Evolutionary conservation across 2,113 vertebrate species (phyloP), one percentile per base, ranked within the genome.

Genomic region (Orthonyx spaldingii): DNA sequence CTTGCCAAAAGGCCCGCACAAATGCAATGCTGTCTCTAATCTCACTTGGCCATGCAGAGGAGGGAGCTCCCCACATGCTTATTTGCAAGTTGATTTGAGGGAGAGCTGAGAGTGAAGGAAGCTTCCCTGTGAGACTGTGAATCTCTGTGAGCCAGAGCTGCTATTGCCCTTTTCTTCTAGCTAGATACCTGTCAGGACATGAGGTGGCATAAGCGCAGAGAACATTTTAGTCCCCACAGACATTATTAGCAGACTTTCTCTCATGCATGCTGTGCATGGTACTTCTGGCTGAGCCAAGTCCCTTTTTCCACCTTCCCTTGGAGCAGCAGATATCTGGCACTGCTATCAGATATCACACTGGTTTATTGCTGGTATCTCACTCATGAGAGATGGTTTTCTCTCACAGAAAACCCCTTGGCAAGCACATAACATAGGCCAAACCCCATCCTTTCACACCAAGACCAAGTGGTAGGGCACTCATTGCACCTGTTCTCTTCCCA

Each of bases 31-130:
- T 87, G 84, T 76, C 37, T 87, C 55, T 94, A 82, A 89, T 93
- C 80, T 93, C 79, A 5, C 75, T 94, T 63, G 87, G 75, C 91
- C 82, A 74, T 44, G 60, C 78, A 65, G 56, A 75, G 75, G 78
- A 94, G 55, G 32, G 39, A 83, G 82, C 64, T 94, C 72, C 75
- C 63, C 74, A 69, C 49, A 50, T 35, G 57, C 57, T 85, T 85
- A 91, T 87, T 89, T 82, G 77, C 81, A 91, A 87, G 57, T 39
- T 72, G 89, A 68, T 87, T 91, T 46, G 84, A 95, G 69, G 47
- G n/a, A 89, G 44, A 68, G 53, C 70, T 87, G 69, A 0, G 1
- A 60, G 71, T 26, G 53, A 95, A 72, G 46, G 69, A 85, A 90
- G 39, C 33, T 86, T 50, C 33, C 50, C 27, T 5, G 2, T 17